Percentiles rank a stretch among this genome's conserved stretches.
Conservation (phyloP, 1,140 invertebrate genomes). For the Lamellibrachia luymesi region DNA sequence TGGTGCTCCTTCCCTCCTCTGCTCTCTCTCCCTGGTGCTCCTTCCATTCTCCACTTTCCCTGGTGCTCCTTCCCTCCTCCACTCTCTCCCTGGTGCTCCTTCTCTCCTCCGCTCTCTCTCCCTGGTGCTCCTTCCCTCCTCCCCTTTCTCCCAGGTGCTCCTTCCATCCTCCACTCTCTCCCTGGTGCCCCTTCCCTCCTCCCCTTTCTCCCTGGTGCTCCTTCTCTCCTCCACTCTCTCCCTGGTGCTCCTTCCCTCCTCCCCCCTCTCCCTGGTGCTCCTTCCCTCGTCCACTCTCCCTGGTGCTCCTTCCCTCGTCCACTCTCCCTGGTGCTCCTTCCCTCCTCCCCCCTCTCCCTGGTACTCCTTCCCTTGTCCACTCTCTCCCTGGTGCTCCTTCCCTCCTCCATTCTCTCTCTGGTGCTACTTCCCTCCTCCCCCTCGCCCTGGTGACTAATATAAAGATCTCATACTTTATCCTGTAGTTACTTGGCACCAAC, state of each 20-base stretch:
- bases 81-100: background rate
- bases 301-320: background rate
- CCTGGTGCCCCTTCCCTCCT: background rate
- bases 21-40: background rate
- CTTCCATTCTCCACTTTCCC: background rate
- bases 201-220: background rate
- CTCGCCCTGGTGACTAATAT: background rate
- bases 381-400: no score
- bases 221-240: no score
- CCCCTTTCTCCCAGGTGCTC: background rate
- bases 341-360: no score
- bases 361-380: no score
- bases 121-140: background rate
- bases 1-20: background rate
- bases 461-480: background rate
- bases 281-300: background rate
- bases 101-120: no score
- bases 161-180: background rate
- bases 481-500: background rate
- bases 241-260: no score
- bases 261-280: no score
- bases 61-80: background rate
- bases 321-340: background rate
- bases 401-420: no score
- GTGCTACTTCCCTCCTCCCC: no score